phyloP scores from a whole-genome alignment of 2,888 invertebrate species.

The Ellobium chinense region DNA sequence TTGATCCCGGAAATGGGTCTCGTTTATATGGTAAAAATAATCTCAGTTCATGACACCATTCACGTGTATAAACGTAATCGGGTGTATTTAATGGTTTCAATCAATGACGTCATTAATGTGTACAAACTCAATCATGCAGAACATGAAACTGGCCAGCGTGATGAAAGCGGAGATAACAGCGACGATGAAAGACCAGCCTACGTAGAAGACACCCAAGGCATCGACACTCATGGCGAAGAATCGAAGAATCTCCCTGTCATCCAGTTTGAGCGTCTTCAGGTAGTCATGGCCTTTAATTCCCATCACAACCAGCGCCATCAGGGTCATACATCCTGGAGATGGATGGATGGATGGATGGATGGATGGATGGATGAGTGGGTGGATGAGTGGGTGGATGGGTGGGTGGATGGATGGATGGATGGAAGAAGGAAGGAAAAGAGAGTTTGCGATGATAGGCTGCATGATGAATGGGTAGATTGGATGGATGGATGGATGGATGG shows the following conservation, averaged over 20 bases:
- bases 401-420: too few relatives aligned
- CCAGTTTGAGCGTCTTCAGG: slow-evolving; percentile 50
- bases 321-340: slow-evolving; percentile 53
- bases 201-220: slow-evolving; percentile 50
- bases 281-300: slow-evolving; percentile 54
- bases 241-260: slow-evolving; percentile 47
- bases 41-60: too few relatives aligned
- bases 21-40: too few relatives aligned
- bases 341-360: too few relatives aligned
- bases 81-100: slow-evolving; percentile 6
- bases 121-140: slow-evolving; percentile 55
- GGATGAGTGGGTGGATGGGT: too few relatives aligned
- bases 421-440: too few relatives aligned
- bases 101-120: slow-evolving; percentile 46
- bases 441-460: background rate
- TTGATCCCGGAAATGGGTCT: too few relatives aligned
- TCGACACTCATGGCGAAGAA: slow-evolving; percentile 51
- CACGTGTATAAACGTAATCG: too few relatives aligned
- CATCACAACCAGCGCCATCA: slow-evolving; percentile 55
- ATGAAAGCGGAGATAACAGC: slow-evolving; percentile 51
- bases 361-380: too few relatives aligned
- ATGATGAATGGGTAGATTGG: slow-evolving; percentile 25
- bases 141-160: slow-evolving; percentile 54
- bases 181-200: slow-evolving; percentile 57
- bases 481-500: too few relatives aligned